phyloP scores from a whole-genome alignment of 2,888 invertebrate genomes.

The Drosophila kuntzei region DNA sequence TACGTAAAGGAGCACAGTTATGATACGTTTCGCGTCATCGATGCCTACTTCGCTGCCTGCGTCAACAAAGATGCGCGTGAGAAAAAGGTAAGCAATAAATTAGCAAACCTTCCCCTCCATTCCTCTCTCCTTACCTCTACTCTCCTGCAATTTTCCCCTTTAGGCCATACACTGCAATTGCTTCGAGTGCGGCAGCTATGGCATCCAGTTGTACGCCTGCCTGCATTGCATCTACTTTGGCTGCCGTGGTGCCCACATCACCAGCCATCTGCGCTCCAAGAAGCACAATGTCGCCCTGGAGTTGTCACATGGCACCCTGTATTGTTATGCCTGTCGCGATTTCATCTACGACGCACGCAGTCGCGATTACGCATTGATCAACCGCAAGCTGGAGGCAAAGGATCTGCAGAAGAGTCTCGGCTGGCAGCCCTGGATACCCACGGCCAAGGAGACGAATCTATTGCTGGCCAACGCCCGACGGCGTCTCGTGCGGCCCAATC shows the following conservation, averaged over 20 bases:
- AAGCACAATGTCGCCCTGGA: constrained; percentile 95
- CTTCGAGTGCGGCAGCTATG: constrained; percentile 92
- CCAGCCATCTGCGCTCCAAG: constrained; percentile 92
- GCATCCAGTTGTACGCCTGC: constrained; percentile 93
- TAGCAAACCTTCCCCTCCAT: not conserved
- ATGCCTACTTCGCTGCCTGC: constrained; percentile 94
- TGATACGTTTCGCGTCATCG: constrained; percentile 88
- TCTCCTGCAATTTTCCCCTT: not conserved
- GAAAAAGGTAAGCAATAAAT: constrained; percentile 89
- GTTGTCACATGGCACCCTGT: constrained; percentile 94
- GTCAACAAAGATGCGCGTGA: constrained; percentile 92
- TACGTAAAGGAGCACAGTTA: constrained; percentile 85
- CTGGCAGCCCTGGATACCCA: constrained; percentile 92
- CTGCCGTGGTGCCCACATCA: constrained; percentile 94
- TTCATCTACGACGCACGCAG: constrained; percentile 94
- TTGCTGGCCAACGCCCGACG: constrained; percentile 91
- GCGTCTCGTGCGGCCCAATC: constrained; percentile 91
- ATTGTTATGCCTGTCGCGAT: constrained; percentile 95
- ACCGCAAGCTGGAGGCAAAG: constrained; percentile 87
- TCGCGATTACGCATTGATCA: constrained; percentile 87
- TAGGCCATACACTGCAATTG: constrained; percentile 93
- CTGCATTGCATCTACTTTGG: constrained; percentile 97
- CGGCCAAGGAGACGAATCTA: constrained; percentile 91
- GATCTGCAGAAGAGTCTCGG: constrained; percentile 88
- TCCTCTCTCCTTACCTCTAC: too few relatives aligned